Base-by-base conservation (phyloP, 92 coral and sea anemone genomes). In the Meandrina meandrites region DNA sequence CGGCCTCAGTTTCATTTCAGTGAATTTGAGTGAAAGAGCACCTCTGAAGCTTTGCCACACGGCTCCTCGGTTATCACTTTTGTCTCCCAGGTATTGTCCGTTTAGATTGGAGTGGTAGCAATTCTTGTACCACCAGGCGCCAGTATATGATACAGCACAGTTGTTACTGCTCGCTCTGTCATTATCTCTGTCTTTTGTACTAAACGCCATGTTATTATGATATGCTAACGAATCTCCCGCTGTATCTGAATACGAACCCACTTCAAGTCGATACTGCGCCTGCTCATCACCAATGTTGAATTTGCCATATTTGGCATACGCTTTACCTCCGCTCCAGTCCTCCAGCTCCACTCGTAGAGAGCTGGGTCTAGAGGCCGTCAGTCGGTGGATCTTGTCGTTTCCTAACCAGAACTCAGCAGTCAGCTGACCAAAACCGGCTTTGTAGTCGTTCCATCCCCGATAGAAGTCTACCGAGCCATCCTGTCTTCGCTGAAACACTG, bases 401-500 rank as follows among this genome's bases (percentile, higher is more conserved):
- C 45, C 45, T 40, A 40, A 40, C 45, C 45, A 40, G 45, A 40
- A 40, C 45, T 40, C 45, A 24, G 78, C 91, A 78, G 48, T 84
- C 89, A 83, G 82, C 81, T 91, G 82, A 42, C 93, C 93, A 76
- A 91, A 87, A 40, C 93, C 93, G 74, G 88, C 66, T 87, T 87
- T 91, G 88, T 83, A 91, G 35, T 88, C 84, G 22, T 67, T 35
- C 91, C 91, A 91, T 62, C 83, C 73, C 74, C 79, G 93, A 62
- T 82, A 90, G 71, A 90, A 90, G 85, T 90, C 85, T 28, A 67
- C 88, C 47, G 90, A 86, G 79, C 93, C 93, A 86, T 86, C 88
- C 27, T 90, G 90, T 71, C 93, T 90, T 90, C 93, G 87, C 73
- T 90, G 93, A 81, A 90, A 90, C 68, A 90, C 90, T 31, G 92